Base-by-base conservation (phyloP, 2,113 vertebrate genomes). In the Alethe castanea region DNA sequence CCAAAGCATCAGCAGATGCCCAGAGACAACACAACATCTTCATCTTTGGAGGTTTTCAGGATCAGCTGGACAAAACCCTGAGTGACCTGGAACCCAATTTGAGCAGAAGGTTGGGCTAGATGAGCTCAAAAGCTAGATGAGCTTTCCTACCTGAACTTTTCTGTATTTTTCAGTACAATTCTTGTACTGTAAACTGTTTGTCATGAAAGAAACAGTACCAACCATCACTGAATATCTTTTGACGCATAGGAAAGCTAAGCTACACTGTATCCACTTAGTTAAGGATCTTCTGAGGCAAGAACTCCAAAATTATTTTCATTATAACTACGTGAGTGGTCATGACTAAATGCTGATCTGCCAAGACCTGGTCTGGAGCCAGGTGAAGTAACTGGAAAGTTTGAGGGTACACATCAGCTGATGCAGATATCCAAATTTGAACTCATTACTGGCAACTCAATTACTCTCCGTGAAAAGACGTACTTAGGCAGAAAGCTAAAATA, bases 321-420 rank as follows among this genome's bases (percentile, higher is more conserved):
- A 17, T 42, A 93, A 24, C 33, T 74, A 71, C 0, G 0, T 38
- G 72, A 95, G 65, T 3, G 4, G n/a, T 64, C 65, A 64, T 12
- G 40, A 64, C 45, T 60, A 76, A 79, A 50, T 14, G 28, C 77
- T 91, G 33, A 64, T 59, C 89, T 92, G 78, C 53, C 73, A 84
- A 90, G 88, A 57, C 19, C 80, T 86, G 77, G 57, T 69, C 66
- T 44, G 45, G 42, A 85, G 84, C 84, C 84, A 96, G 57, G 33
- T 76, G 67, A 95, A 92, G 84, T 81, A 88, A 95, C 31, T 89
- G 73, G 84, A 80, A 94, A 90, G 88, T 88, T 40, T 82, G 81
- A 95, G 74, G 79, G 90, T 64, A 53, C 53, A 19, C 29, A 82
- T 88, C 88, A 88, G 66, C 81, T 86, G 85, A 85, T 81, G 24